phyloP scores from a whole-genome alignment of 92 coral and sea anemone genomes.

The Phenganax subtilis region DNA sequence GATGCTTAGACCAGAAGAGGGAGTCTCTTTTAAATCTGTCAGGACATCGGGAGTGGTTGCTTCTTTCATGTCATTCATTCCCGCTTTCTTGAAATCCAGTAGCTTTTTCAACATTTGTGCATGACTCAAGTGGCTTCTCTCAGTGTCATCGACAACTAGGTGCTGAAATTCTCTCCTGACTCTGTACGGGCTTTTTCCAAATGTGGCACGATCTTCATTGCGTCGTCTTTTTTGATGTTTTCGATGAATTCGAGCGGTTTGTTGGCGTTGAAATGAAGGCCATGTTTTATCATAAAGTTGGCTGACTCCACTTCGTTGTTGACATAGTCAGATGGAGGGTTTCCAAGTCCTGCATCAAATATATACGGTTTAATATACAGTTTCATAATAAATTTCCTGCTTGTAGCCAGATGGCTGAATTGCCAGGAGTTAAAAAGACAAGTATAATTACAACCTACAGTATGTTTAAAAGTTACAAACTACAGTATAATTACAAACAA shows the following conservation, averaged over 20 bases:
- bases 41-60: not conserved
- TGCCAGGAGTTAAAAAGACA: too few species aligned
- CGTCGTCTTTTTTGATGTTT: slow-evolving; percentile 31
- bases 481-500: too few species aligned
- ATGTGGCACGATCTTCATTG: slow-evolving; percentile 39
- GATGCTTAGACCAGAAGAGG: too few species aligned
- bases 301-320: slow-evolving; percentile 45
- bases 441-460: too few species aligned
- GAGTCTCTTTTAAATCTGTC: not conserved
- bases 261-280: slow-evolving; percentile 38
- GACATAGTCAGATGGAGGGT: slow-evolving; percentile 35
- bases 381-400: too few species aligned
- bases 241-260: slow-evolving; percentile 45
- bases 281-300: slow-evolving; percentile 36
- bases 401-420: too few species aligned
- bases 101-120: slow-evolving; percentile 18
- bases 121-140: slow-evolving; percentile 36
- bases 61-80: slow-evolving; percentile 34
- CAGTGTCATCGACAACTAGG: slow-evolving; percentile 19
- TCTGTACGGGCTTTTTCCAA: slow-evolving; percentile 40
- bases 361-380: too few species aligned
- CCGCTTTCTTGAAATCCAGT: slow-evolving; percentile 19
- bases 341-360: slow-evolving; percentile 44
- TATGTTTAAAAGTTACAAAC: too few species aligned
- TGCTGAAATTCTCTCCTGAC: slow-evolving; percentile 25